Base-by-base conservation (phyloP, 2,113 vertebrate genomes). In the Rhynchomys soricoides region DNA sequence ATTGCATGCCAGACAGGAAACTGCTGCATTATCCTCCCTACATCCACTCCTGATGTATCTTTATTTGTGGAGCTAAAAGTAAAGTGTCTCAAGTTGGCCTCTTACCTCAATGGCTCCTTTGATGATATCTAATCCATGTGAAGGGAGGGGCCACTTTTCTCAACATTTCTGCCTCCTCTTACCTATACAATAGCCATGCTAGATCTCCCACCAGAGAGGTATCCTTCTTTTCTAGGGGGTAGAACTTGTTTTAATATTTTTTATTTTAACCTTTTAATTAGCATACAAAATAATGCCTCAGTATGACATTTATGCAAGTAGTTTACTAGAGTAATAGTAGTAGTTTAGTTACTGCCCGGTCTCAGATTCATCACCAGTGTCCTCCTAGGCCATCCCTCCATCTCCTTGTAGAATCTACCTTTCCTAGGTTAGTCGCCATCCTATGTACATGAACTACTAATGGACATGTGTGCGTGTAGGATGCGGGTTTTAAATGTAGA, bases 1-100 rank as follows among this genome's bases (percentile, higher is more conserved):
- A 92, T 88, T 89, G 79, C 71, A 40, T 45, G 43, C 87, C 93
- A 93, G 73, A 81, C 21, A 92, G 77, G 50, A 93, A 71, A 94
- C n/a, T 40, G 52, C 26, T 50, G 1, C 7, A 59, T 55, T 77
- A 50, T 77, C 68, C 40, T 94, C 93, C 10, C 55, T 66, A 3
- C 79, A 40, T 59, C n/a, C 68, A 70, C 40, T 31, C 64, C 74
- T 55, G 50, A 50, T 81, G 34, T 1, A 40, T 64, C 75, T 93
- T 87, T 88, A 92, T 93, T 93, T 90, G 59, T 21, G 78, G 75
- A 94, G 73, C 57, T 79, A 40, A 79, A 92, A 78, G 55, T 24
- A 48, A 94, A 43, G 15, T 40, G 71, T 48, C 89, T 78, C 40
- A 79, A 88, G 22, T 21, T 68, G 68, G 15, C 31, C 43, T 48